A percentile compares a stretch with the other conserved stretches of the same genome.
Conservation (phyloP, 53 echinoderm and acorn worm species). For the Echinarachnius parma region DNA sequence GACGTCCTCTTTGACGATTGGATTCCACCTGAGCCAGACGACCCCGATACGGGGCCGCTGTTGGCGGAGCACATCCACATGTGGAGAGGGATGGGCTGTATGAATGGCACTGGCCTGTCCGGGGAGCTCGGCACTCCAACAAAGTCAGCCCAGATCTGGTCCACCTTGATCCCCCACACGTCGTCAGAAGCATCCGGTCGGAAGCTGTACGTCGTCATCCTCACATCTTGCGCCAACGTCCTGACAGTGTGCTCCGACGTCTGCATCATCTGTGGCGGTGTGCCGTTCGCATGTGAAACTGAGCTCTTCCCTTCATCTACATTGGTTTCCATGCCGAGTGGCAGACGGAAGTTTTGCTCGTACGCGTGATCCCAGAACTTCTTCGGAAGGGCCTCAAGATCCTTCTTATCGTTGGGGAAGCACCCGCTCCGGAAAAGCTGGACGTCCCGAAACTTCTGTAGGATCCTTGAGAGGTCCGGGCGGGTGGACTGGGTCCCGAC, state of each 20-base stretch:
- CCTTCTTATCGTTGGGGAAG: slow-evolving; percentile 49
- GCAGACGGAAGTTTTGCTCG: slow-evolving; percentile 72
- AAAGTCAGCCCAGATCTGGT: slow-evolving; percentile 95
- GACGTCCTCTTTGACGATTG: no score
- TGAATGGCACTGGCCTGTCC: slow-evolving; percentile 82
- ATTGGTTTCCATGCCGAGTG: slow-evolving; percentile 20
- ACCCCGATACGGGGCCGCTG: slow-evolving; percentile 1
- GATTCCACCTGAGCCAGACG: neutral
- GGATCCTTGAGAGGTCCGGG: slow-evolving; percentile 71
- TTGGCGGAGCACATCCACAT: slow-evolving; percentile 75
- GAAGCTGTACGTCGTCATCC: slow-evolving; percentile 77
- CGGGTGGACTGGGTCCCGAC: slow-evolving; percentile 76
- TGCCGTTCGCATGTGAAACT: slow-evolving; percentile 3
- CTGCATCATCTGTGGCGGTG: slow-evolving; percentile 16
- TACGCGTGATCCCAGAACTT: slow-evolving; percentile 87
- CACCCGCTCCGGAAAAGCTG: slow-evolving; percentile 46
- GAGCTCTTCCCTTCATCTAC: neutral
- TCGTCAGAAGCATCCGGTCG: slow-evolving; percentile 68
- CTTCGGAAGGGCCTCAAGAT: slow-evolving; percentile 57
- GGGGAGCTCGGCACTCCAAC: slow-evolving; percentile 62
- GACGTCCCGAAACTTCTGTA: slow-evolving; percentile 72
- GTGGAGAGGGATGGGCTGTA: slow-evolving; percentile 76
- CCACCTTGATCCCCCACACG: slow-evolving; percentile 84
- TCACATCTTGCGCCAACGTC: slow-evolving; percentile 6
- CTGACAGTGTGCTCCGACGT: neutral